Conservation (phyloP, 2,888 invertebrate species). For the Gymnoscelis rufifasciata region DNA sequence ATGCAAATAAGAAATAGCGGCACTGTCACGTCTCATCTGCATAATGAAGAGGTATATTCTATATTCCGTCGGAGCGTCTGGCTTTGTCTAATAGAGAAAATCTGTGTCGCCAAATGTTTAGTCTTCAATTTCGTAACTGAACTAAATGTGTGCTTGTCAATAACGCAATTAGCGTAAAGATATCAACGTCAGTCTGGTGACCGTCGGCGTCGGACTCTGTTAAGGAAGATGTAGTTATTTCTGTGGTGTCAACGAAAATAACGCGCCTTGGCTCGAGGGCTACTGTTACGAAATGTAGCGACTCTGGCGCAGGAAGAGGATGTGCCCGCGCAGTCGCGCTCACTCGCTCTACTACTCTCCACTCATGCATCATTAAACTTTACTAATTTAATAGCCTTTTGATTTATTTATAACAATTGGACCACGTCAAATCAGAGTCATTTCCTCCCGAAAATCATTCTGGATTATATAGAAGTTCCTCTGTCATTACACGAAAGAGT, state of each 20-base stretch:
- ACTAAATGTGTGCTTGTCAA: conserved; percentile 66
- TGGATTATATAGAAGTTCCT: background rate
- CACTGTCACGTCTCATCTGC: conserved; percentile 45
- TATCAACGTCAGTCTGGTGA: conserved; percentile 70
- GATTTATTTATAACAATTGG: conserved; percentile 12
- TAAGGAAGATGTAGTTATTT: conserved; percentile 73
- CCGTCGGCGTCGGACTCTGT: conserved; percentile 54
- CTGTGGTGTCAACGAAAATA: conserved; percentile 76
- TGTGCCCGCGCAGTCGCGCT: conserved; percentile 44
- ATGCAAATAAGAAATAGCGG: conserved; percentile 50
- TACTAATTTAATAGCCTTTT: conserved; percentile 18
- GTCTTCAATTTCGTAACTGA: conserved; percentile 48
- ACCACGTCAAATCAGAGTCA: background rate
- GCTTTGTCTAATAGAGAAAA: conserved; percentile 21
- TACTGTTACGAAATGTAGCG: conserved; percentile 65
- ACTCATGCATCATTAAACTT: conserved; percentile 37
- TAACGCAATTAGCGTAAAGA: conserved; percentile 75
- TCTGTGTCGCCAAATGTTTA: conserved; percentile 26
- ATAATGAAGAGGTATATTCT: conserved; percentile 42
- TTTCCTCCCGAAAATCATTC: background rate
- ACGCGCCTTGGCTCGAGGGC: conserved; percentile 54
- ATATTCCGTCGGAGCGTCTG: conserved; percentile 1
- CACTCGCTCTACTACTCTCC: conserved; percentile 25
- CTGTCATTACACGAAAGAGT: background rate
- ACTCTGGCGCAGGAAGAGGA: conserved; percentile 67